These are phyloP conservation scores for Sminthurides bifidus DNA, from an alignment of 1,140 invertebrate species.

Conservation along the genomic window DNA sequence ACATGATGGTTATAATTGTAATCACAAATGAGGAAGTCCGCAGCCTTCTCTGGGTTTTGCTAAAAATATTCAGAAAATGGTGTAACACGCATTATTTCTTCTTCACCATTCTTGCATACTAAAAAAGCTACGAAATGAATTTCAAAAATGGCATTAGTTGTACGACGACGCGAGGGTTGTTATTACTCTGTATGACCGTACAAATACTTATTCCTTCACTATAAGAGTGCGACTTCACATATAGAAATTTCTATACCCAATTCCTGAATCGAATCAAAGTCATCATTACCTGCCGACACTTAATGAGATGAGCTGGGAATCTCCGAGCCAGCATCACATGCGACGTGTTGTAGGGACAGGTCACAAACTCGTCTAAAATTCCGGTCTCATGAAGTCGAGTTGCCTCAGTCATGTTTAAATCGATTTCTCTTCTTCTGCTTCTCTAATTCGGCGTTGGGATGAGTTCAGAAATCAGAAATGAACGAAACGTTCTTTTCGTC, in stretches of 20 bases:
- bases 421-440: background rate
- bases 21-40: conserved; percentile 4
- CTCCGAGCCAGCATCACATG: background rate
- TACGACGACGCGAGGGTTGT: background rate
- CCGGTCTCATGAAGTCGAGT: conserved; percentile 3
- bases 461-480: too few relatives aligned
- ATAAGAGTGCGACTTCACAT: background rate
- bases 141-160: background rate
- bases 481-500: too few relatives aligned
- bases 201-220: background rate
- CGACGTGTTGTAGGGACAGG: conserved; percentile 14
- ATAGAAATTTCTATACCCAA: background rate
- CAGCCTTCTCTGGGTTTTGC: background rate
- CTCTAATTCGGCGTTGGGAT: too few relatives aligned
- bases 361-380: background rate
- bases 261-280: background rate
- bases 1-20: conserved; percentile 17
- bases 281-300: conserved; percentile 11
- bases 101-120: too few relatives aligned
- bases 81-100: too few relatives aligned
- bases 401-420: background rate
- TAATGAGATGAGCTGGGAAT: conserved; percentile 7
- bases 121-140: too few relatives aligned
- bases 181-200: background rate
- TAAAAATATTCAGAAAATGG: background rate